phyloP scores from a whole-genome alignment of 1,140 invertebrate species.

The Ceratitis capitata region DNA sequence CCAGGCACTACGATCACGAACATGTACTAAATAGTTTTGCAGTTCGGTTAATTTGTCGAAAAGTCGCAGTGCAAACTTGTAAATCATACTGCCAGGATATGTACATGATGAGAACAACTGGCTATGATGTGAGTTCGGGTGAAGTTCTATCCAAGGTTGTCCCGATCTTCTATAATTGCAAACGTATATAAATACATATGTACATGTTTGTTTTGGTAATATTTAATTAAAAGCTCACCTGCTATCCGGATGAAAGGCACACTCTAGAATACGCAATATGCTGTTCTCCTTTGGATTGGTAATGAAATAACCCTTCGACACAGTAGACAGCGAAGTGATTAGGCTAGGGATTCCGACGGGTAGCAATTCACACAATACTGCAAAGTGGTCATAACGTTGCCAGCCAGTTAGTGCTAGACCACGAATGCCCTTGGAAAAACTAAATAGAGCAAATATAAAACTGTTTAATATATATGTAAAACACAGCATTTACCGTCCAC shows the following conservation, averaged over 20 bases:
- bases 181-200: no score
- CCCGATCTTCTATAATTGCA: slow-evolving; percentile 53
- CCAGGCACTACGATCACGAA: slow-evolving; percentile 71
- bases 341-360: slow-evolving; percentile 83
- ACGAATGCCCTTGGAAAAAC: slow-evolving; percentile 69
- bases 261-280: slow-evolving; percentile 70
- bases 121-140: slow-evolving; percentile 57
- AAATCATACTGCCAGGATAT: slow-evolving; percentile 71
- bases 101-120: slow-evolving; percentile 59
- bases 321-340: slow-evolving; percentile 71
- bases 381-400: slow-evolving; percentile 90
- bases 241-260: slow-evolving; percentile 65
- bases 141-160: slow-evolving; percentile 59
- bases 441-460: slow-evolving; percentile 42
- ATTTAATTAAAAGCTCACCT: slow-evolving; percentile 42
- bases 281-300: slow-evolving; percentile 67
- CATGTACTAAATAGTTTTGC: slow-evolving; percentile 62
- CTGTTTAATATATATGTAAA: neutral
- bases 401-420: slow-evolving; percentile 81
- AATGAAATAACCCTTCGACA: slow-evolving; percentile 73
- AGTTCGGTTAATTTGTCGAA: slow-evolving; percentile 68
- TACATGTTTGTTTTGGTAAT: neutral
- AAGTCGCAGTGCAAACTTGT: slow-evolving; percentile 70
- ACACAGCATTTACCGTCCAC: slow-evolving; percentile 48
- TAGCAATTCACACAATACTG: slow-evolving; percentile 91